Evolutionary conservation across 1,140 invertebrate species (phyloP).

Genomic region (Lerema accius): DNA sequence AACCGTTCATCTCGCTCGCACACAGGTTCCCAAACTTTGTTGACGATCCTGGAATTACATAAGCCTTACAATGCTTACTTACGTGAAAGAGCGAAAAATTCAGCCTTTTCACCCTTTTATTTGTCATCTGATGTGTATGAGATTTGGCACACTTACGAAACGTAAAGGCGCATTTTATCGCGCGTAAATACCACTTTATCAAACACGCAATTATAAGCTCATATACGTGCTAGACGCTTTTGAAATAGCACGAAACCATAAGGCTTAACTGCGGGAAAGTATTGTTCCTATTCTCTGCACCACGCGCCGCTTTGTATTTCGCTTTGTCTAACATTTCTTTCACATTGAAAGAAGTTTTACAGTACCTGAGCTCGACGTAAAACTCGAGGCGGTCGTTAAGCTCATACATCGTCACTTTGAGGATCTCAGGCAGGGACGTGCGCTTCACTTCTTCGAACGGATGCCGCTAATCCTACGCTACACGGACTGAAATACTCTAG

Average conservation of each 20-base stretch:
- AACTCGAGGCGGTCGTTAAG: slow-evolving; percentile 8
- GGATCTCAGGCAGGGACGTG: slow-evolving; percentile 6
- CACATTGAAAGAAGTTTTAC: background rate
- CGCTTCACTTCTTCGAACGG: slow-evolving; percentile 47
- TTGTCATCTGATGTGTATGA: too few species aligned
- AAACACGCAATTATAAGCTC: too few species aligned
- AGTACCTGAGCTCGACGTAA: background rate
- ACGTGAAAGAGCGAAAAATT: too few species aligned
- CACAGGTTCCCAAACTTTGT: too few species aligned
- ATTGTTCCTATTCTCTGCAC: background rate
- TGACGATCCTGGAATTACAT: too few species aligned
- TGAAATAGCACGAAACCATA: background rate
- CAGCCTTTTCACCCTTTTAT: too few species aligned
- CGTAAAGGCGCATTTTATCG: too few species aligned
- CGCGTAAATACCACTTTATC: too few species aligned
- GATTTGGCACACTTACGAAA: too few species aligned
- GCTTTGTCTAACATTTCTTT: background rate
- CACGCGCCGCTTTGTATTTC: background rate
- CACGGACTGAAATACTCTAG: slow-evolving; percentile 19
- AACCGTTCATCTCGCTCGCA: slow-evolving; percentile 5
- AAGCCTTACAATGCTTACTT: too few species aligned
- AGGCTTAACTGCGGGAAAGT: background rate
- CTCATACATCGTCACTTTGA: slow-evolving; percentile 1
- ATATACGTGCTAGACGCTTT: background rate
- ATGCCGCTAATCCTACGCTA: slow-evolving; percentile 41